Percentiles rank a stretch among this genome's conserved stretches.
Evolutionary conservation across 2,113 vertebrate species (phyloP).

Genomic region (Passer montanus): DNA sequence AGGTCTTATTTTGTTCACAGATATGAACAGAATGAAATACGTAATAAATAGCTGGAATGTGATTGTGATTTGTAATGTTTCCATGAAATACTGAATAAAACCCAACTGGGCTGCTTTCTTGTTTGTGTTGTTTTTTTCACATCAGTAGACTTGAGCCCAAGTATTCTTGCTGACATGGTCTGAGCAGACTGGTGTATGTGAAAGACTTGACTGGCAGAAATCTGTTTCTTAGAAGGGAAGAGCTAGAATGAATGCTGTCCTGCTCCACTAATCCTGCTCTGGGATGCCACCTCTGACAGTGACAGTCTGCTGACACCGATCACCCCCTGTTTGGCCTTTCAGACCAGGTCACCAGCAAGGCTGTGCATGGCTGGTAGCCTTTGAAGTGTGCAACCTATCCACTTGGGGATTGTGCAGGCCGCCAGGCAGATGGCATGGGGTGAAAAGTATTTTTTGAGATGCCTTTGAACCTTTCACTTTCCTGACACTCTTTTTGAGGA

Average conservation of each 20-base stretch:
- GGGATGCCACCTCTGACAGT: not conserved
- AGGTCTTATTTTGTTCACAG: not conserved
- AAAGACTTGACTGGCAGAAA: not conserved
- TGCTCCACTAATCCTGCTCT: not conserved
- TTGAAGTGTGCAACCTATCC: not conserved
- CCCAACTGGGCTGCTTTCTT: not conserved
- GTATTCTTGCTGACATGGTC: not conserved
- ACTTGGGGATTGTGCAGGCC: not conserved
- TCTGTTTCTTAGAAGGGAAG: not conserved
- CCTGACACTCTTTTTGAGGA: not conserved
- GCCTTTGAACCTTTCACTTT: not conserved
- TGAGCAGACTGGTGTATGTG: not conserved
- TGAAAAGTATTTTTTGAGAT: not conserved
- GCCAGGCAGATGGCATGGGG: not conserved
- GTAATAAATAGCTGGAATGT: not conserved
- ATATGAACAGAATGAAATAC: not conserved
- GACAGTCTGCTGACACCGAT: rapidly evolving
- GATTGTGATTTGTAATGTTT: not conserved
- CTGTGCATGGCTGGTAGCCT: not conserved
- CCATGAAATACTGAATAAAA: not conserved
- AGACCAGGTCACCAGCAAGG: not conserved
- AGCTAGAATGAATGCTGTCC: not conserved
- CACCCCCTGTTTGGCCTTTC: not conserved
- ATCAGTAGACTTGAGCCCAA: not conserved
- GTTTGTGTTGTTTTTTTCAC: not conserved